phyloP scores from a whole-genome alignment of 2,113 vertebrate genomes.

The Oryzias celebensis region DNA sequence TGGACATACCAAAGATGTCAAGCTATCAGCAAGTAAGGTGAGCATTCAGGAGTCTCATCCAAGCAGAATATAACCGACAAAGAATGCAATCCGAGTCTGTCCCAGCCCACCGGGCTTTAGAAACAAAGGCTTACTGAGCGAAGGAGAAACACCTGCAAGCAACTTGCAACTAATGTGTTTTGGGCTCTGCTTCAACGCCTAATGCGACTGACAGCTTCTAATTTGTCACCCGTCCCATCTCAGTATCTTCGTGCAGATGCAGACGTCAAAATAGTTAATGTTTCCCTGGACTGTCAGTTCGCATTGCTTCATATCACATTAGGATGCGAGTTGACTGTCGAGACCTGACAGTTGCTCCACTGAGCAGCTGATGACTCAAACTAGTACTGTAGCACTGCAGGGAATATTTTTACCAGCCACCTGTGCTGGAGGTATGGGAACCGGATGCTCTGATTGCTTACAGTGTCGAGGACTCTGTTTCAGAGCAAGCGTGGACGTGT shows the following conservation, averaged over 20 bases:
- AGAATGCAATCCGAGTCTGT: constrained; percentile 52
- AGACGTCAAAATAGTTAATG: constrained; percentile 68
- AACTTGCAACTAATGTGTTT: constrained; percentile 27
- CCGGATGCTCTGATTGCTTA: constrained; percentile 51
- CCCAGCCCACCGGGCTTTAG: constrained; percentile 13
- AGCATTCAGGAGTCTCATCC: constrained; percentile 49
- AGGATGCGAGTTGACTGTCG: constrained; percentile 39
- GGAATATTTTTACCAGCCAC: constrained; percentile 57
- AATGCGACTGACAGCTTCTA: constrained; percentile 68
- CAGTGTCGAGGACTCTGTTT: constrained; percentile 64
- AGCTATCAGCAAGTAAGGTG: constrained; percentile 26
- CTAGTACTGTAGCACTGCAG: constrained; percentile 62
- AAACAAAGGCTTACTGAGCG: constrained; percentile 38
- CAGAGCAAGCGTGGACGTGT: constrained; percentile 55
- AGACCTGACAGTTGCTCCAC: constrained; percentile 37
- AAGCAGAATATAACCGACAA: constrained; percentile 59
- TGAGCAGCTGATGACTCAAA: constrained; percentile 59
- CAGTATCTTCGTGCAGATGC: constrained; percentile 24
- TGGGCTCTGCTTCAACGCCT: constrained; percentile 25
- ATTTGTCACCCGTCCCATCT: constrained; percentile 45
- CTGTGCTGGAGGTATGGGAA: constrained; percentile 56
- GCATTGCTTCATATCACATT: constrained; percentile 30
- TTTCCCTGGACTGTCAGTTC: constrained; percentile 65
- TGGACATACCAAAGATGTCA: constrained; percentile 35
- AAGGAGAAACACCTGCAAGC: constrained; percentile 81